These are phyloP conservation scores for Etia nguti DNA, from an alignment of 2,113 vertebrate species.

Conservation along the genomic window DNA sequence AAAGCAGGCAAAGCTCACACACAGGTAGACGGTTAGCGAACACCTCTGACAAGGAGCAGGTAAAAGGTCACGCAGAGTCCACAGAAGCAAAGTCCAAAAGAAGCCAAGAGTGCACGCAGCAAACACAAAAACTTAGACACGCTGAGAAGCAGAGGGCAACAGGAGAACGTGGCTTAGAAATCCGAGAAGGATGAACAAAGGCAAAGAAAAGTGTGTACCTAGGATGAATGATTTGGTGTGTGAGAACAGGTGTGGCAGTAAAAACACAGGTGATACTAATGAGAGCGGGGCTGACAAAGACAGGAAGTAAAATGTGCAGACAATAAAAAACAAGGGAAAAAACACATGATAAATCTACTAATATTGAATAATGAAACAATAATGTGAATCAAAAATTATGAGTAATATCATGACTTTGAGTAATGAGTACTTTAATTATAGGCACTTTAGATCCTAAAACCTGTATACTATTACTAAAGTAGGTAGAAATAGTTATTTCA, in stretches of 20 bases:
- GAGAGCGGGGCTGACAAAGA: background rate
- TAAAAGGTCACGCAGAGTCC: background rate
- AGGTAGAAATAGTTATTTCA: background rate
- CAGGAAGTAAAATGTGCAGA: background rate
- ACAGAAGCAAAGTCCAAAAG: fast-evolving
- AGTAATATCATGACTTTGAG: background rate
- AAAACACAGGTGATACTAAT: background rate
- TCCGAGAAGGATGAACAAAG: background rate
- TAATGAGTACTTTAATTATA: background rate
- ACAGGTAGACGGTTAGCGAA: background rate
- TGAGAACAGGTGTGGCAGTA: background rate
- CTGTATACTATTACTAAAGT: background rate
- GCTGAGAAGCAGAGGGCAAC: background rate
- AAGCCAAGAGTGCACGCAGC: background rate
- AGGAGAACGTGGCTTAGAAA: background rate
- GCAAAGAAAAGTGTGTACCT: background rate
- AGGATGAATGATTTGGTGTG: background rate
- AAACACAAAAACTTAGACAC: fast-evolving
- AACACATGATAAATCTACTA: background rate
- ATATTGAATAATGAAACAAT: background rate
- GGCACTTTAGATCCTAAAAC: too few species aligned
- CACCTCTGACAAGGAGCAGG: fast-evolving
- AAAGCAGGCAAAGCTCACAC: background rate
- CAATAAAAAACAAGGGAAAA: background rate
- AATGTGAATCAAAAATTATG: background rate